Conservation (phyloP, 2,797 vertebrate species). For the Acrossocheilus fasciatus region DNA sequence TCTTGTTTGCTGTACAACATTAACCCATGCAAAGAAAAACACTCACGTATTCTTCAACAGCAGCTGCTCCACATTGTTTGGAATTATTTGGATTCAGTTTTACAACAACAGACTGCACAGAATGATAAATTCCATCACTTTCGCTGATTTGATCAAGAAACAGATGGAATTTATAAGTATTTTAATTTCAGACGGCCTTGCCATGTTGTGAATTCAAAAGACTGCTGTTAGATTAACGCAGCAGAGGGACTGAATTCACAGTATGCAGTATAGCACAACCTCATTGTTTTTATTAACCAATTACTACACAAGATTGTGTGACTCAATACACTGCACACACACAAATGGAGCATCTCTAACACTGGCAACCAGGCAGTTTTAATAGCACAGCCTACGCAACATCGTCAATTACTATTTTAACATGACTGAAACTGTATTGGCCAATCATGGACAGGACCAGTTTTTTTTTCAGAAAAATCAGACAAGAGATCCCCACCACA, state of each 20-base stretch:
- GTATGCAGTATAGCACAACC: neutral
- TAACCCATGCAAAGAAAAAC: neutral
- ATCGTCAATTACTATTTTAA: neutral
- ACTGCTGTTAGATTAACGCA: neutral
- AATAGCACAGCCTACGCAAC: neutral
- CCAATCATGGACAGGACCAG: neutral
- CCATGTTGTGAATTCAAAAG: neutral
- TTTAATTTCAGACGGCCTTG: neutral
- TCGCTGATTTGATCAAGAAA: neutral
- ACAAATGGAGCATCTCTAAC: neutral
- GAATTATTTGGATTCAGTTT: neutral
- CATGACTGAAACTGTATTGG: neutral
- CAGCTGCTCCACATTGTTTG: neutral
- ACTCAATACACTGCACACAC: neutral
- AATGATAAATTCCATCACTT: neutral
- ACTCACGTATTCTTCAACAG: neutral
- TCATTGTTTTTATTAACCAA: neutral
- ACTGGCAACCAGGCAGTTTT: neutral
- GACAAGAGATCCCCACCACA: neutral
- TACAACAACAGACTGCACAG: neutral
- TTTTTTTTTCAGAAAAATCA: neutral
- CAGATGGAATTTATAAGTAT: neutral
- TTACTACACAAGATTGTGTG: neutral
- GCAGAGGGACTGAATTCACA: neutral
- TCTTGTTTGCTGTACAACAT: neutral